These are phyloP conservation scores for Melipona beecheii DNA, from an alignment of 2,888 invertebrate genomes.

Conservation along the genomic window DNA sequence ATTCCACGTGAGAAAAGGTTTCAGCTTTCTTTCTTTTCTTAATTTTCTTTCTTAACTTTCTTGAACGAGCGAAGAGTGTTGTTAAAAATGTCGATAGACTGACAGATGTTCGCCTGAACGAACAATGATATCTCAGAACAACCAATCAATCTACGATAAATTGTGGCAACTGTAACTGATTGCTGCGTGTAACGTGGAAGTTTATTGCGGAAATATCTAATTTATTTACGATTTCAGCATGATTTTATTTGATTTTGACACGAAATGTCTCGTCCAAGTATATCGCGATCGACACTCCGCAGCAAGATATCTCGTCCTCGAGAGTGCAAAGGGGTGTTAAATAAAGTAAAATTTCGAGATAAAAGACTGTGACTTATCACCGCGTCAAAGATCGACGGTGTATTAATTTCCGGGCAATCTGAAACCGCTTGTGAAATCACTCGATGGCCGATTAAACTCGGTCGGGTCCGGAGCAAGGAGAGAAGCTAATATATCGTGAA, in stretches of 20 bases:
- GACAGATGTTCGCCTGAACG: too few species aligned
- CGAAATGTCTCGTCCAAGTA: too few species aligned
- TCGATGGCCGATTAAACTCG: neutral
- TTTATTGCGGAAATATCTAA: too few species aligned
- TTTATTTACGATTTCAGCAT: neutral
- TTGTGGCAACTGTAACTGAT: too few species aligned
- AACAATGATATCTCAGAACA: too few species aligned
- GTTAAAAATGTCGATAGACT: too few species aligned
- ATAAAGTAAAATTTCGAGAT: neutral
- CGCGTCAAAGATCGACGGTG: neutral
- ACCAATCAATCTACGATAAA: neutral
- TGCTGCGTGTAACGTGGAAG: neutral
- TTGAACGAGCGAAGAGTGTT: too few species aligned
- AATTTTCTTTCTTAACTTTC: too few species aligned
- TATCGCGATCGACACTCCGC: too few species aligned
- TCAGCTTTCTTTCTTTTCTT: neutral
- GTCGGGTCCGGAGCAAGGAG: neutral
- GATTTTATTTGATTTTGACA: too few species aligned
- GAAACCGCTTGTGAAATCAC: neutral
- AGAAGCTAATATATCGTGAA: slow-evolving; percentile 1
- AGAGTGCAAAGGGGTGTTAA: too few species aligned
- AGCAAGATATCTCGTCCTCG: too few species aligned
- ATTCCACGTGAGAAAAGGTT: neutral
- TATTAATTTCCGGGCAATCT: neutral
- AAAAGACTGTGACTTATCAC: neutral